Conservation (phyloP, 2,888 invertebrate species). For the Rhaphigaster nebulosa region DNA sequence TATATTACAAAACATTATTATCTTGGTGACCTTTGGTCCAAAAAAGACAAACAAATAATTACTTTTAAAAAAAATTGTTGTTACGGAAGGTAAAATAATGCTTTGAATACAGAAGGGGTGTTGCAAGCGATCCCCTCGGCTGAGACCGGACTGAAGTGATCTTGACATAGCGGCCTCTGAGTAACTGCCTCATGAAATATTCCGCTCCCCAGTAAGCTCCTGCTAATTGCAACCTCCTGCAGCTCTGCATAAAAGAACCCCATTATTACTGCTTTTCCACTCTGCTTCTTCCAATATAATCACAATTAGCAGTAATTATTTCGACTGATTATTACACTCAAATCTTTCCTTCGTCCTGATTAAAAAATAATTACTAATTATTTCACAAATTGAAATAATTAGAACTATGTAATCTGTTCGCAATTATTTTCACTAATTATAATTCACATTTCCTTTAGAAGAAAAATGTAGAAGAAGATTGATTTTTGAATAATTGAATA, state of each 20-base stretch:
- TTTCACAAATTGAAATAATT: no score
- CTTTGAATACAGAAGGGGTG: not conserved
- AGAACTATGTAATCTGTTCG: no score
- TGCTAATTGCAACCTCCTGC: not conserved
- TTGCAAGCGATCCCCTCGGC: not conserved
- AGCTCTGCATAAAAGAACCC: not conserved
- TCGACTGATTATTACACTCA: no score
- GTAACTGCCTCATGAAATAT: conserved; percentile 35
- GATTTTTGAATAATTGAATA: no score
- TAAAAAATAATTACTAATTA: no score
- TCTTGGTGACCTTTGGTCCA: no score
- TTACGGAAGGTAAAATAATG: not conserved
- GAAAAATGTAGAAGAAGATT: no score
- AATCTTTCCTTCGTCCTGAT: no score
- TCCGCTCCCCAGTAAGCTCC: not conserved
- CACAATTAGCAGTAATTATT: not conserved
- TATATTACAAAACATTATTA: no score
- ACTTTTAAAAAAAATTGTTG: not conserved
- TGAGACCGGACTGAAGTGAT: not conserved
- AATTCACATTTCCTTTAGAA: no score
- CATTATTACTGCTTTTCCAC: not conserved
- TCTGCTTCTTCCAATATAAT: not conserved
- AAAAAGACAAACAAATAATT: no score
- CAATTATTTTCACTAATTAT: no score
- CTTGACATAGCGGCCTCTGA: conserved; percentile 1